Base-by-base conservation (phyloP, 2,888 invertebrate species). In the Cotesia congregata region DNA sequence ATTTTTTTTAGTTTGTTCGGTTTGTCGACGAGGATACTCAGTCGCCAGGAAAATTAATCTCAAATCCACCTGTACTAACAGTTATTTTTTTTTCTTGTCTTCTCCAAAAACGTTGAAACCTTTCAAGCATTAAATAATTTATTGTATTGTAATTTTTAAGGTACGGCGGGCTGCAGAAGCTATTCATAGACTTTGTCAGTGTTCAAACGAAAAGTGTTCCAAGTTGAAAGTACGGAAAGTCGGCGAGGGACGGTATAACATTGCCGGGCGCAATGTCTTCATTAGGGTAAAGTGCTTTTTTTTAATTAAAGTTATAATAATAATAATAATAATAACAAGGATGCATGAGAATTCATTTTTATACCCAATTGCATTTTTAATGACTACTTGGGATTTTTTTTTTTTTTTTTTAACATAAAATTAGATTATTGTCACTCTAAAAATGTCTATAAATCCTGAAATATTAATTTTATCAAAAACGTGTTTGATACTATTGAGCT, bases 201-300 rank as follows among this genome's bases (percentile, higher is more conserved):
- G 95, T 89, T 91, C 92, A 82, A 92, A 92, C 72, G 93, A 93
- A 73, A 93, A 93, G 85, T 94, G 95, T 88, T 93, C 93, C 80
- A 94, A 93, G 86, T 90, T 95, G 84, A 94, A 93, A 89, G 94
- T 95, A 82, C 93, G 94, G 87, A 95, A 95, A 89, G 94, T 97
- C 72, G 94, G 95, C 76, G 96, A 96, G 90, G 96, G 96, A 15
- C 94, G 94, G 79, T 97, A 96, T 90, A 94, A 94, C 87, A 96
- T 97, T 85, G 96, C 95, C 67, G 96, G 96, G 20, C 92, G 95
- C 83, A 95, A 95, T 85, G 96, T 97, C 74, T 96, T 96, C 89
- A 95, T 97, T 80, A 92, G 97, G 91, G 96, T 97, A 90, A 91
- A 93, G 90, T 1, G 3, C 6, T 50, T 50, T 50, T 50, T 50